Conservation (phyloP, 2,888 invertebrate species). For the Microctonus aethiopoides region DNA sequence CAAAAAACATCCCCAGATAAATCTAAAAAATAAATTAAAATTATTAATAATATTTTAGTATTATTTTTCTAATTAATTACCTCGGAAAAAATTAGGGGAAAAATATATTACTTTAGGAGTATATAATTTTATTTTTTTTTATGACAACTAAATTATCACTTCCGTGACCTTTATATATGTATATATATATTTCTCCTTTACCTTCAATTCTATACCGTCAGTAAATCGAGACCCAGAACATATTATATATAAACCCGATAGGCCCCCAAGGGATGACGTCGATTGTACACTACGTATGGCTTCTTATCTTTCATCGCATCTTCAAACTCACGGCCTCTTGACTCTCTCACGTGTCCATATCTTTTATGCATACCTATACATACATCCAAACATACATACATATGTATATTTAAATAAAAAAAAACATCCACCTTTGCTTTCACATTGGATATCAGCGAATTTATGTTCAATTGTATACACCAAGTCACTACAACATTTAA, state of each 20-base stretch:
- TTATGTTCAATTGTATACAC: constrained; percentile 46
- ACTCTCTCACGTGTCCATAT: constrained; percentile 27
- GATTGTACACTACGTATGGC: constrained; percentile 39
- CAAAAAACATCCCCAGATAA: neutral
- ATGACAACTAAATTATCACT: neutral
- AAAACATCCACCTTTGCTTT: constrained; percentile 55
- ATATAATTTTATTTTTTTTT: neutral
- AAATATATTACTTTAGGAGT: neutral
- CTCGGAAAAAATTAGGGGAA: neutral
- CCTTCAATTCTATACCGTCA: neutral
- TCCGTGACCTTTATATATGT: neutral
- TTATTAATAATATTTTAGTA: neutral
- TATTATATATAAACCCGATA: constrained; percentile 30
- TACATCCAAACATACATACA: constrained; percentile 34
- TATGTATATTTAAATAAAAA: constrained; percentile 34
- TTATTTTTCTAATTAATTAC: neutral
- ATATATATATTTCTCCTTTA: too few relatives aligned
- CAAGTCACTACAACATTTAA: constrained; percentile 27
- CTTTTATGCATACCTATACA: constrained; percentile 1
- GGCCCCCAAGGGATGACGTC: constrained; percentile 38
- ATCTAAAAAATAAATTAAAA: neutral
- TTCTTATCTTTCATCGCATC: constrained; percentile 43
- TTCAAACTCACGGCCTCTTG: constrained; percentile 24
- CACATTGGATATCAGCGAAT: constrained; percentile 57
- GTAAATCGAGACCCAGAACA: constrained; percentile 30